Conservation (phyloP, 1,140 invertebrate species). For the Paralvinella palmiformis region DNA sequence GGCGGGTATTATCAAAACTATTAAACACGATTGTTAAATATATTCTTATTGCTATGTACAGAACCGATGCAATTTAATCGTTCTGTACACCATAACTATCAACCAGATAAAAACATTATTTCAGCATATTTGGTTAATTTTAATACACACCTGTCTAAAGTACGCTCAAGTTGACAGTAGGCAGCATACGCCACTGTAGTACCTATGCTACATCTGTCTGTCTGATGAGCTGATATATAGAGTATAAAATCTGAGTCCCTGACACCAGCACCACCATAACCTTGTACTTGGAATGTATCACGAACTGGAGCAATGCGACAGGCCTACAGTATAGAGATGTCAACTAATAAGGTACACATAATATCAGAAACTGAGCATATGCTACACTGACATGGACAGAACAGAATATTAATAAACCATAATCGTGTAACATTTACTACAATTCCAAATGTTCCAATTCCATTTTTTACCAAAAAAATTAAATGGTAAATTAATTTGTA, state of each 20-base stretch:
- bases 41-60: neutral
- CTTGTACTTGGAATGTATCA: constrained; percentile 23
- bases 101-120: neutral
- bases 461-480: no score
- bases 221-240: constrained; percentile 91
- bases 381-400: no score
- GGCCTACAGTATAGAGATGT: neutral
- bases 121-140: neutral
- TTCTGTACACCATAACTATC: neutral
- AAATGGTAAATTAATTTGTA: no score
- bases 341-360: no score
- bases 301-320: neutral
- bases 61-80: neutral
- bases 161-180: constrained; percentile 94
- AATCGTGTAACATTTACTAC: no score
- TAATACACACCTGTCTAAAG: constrained; percentile 69
- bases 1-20: neutral
- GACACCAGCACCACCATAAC: constrained; percentile 63
- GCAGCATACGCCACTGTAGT: constrained; percentile 92
- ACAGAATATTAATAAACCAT: no score
- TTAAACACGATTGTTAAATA: neutral
- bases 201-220: constrained; percentile 75
- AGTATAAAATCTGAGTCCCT: constrained; percentile 89
- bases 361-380: no score
- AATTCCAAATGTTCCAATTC: no score